Evolutionary conservation across 2,797 vertebrate species (phyloP).

Genomic region (Pseudopleuronectes americanus): DNA sequence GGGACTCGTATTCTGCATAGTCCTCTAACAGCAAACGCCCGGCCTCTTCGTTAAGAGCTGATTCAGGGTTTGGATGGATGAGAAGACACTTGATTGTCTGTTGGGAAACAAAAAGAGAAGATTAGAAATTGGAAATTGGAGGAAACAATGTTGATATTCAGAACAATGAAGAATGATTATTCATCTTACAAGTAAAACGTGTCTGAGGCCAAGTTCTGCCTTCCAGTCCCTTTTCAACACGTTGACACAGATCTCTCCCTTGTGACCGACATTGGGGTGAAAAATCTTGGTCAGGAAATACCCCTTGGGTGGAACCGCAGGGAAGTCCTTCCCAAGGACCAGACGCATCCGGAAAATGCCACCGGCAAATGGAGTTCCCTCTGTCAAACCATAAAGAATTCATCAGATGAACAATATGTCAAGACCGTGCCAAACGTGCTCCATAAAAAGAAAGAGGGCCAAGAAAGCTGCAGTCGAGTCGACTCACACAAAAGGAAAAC

Average conservation of each 20-base stretch:
- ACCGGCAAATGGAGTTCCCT: slow-evolving; percentile 94
- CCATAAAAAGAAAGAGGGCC: slow-evolving; percentile 37
- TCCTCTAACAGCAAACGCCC: slow-evolving; percentile 93
- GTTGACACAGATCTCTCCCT: slow-evolving; percentile 95
- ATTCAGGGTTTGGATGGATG: slow-evolving; percentile 95
- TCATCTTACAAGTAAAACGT: slow-evolving; percentile 89
- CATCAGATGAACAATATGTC: slow-evolving; percentile 60
- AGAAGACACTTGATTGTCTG: slow-evolving; percentile 97
- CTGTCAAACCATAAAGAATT: slow-evolving; percentile 81
- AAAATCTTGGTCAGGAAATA: slow-evolving; percentile 98
- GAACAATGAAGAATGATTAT: not conserved
- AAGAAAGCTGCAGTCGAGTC: slow-evolving; percentile 32
- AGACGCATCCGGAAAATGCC: slow-evolving; percentile 95
- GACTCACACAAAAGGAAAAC: slow-evolving; percentile 4
- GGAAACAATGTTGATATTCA: not conserved
- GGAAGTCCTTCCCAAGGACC: slow-evolving; percentile 94
- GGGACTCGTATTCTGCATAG: slow-evolving; percentile 93
- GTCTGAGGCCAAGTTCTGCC: slow-evolving; percentile 92
- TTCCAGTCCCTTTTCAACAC: slow-evolving; percentile 95
- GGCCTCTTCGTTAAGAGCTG: slow-evolving; percentile 92
- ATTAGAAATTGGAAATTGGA: not conserved
- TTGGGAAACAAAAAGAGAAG: slow-evolving; percentile 4
- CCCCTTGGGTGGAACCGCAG: slow-evolving; percentile 92
- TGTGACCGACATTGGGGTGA: slow-evolving; percentile 94
- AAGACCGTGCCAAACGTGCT: slow-evolving; percentile 31